Evolutionary conservation across 1,140 invertebrate genomes (phyloP).

Genomic region (Wiebesia pumilae): DNA sequence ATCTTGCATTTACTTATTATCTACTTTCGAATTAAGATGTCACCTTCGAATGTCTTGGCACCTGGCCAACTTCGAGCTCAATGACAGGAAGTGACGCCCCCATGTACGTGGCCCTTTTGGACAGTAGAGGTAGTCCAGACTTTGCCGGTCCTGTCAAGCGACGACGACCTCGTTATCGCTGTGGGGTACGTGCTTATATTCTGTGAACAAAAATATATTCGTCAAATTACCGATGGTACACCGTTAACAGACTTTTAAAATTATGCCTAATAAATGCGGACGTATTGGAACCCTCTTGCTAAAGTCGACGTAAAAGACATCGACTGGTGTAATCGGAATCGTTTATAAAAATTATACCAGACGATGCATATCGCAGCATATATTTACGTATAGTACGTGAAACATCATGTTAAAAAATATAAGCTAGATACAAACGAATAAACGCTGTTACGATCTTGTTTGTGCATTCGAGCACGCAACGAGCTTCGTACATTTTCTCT

Average conservation of each 20-base stretch:
- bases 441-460: too few species aligned
- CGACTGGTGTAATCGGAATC: too few species aligned
- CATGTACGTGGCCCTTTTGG: conserved; percentile 79
- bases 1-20: conserved; percentile 31
- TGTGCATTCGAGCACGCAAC: too few species aligned
- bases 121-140: conserved; percentile 73
- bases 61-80: conserved; percentile 74
- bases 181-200: conserved; percentile 77
- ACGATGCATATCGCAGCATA: too few species aligned
- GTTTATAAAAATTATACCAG: too few species aligned
- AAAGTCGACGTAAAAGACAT: too few species aligned
- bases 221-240: not conserved
- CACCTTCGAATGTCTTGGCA: conserved; percentile 81
- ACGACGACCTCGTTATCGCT: conserved; percentile 79
- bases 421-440: too few species aligned
- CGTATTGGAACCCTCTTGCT: too few species aligned
- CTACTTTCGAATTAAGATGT: conserved; percentile 73
- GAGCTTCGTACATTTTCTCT: too few species aligned
- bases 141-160: conserved; percentile 41
- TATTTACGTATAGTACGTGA: too few species aligned
- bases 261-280: too few species aligned
- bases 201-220: conserved; percentile 44
- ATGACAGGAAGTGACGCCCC: conserved; percentile 74
- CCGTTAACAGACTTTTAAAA: not conserved
- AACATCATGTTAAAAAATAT: too few species aligned